A percentile compares a stretch with the other conserved stretches of the same genome.
phyloP scores from a whole-genome alignment of 2,888 invertebrate genomes.

The Parnassius apollo region DNA sequence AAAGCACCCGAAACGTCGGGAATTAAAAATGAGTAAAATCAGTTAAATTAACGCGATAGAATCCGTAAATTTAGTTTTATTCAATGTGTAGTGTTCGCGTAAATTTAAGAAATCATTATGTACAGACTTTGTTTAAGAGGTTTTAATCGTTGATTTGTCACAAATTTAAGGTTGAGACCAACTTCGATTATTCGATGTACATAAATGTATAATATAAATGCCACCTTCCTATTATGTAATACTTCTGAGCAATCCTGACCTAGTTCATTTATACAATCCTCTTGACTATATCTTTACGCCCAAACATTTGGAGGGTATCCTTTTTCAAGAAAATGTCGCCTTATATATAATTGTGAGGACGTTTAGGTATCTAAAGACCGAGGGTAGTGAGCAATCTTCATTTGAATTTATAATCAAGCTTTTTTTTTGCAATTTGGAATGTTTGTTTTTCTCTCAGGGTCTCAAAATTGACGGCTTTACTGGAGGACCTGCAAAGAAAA shows the following conservation, averaged over 20 bases:
- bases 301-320: slow-evolving; percentile 51
- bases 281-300: slow-evolving; percentile 27
- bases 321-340: slow-evolving; percentile 35
- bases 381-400: slow-evolving; percentile 54
- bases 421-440: neutral
- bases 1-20: too few species aligned
- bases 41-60: too few species aligned
- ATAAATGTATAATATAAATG: slow-evolving; percentile 21
- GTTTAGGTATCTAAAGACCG: slow-evolving; percentile 54
- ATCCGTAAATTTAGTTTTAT: too few species aligned
- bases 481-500: slow-evolving; percentile 49
- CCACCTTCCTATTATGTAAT: slow-evolving; percentile 6
- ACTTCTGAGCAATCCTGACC: slow-evolving; percentile 4
- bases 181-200: slow-evolving; percentile 31
- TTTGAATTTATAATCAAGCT: slow-evolving; percentile 24
- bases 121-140: slow-evolving; percentile 1
- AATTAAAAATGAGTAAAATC: too few species aligned
- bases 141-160: slow-evolving; percentile 8
- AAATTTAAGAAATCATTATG: too few species aligned
- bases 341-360: slow-evolving; percentile 61
- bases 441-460: slow-evolving; percentile 45
- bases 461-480: slow-evolving; percentile 57
- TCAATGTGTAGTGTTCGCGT: too few species aligned
- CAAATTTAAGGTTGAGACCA: slow-evolving; percentile 26
- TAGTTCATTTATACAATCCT: slow-evolving; percentile 1